Base-by-base conservation (phyloP, 1,140 invertebrate species). In the Microplitis demolitor region DNA sequence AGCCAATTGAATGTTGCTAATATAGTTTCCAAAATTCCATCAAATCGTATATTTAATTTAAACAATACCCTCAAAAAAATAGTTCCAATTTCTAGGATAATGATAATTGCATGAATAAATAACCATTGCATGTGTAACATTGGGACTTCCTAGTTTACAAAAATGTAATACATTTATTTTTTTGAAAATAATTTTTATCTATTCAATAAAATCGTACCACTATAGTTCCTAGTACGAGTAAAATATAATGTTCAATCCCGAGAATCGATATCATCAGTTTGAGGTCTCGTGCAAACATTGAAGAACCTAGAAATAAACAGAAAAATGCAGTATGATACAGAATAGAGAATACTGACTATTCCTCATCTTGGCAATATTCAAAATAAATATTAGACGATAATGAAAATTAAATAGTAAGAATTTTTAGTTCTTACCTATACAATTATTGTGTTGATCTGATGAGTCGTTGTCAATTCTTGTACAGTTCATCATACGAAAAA, bases 211-310 rank as follows among this genome's bases (percentile, higher is more conserved):
- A 24, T 34, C 5, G 11, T 72, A 87, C 86, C 50, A 82, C 84
- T 9, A 87, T 82, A 4, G 83, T 82, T 35, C 85, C 86, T 1
- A 87, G 71, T 73, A 86, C 80, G 34, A 87, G 83, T 35, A 87
- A 69, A 3, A 83, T 84, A 56, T 85, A 86, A 74, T 87, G 86
- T 39, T 87, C 85, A 31, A 87, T 85, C 62, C 82, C 82, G 11
- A 87, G 76, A 50, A 87, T 85, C 1, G 84, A 86, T 4, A 81
- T 85, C 77, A 87, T 85, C 13, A 87, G 70, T 67, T 85, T 87
- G 5, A 87, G 75, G 66, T 87, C 85, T 24, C 84, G 84, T 62
- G 86, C 82, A 1, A 87, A 77, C 14, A 81, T 76, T 4, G 74
- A 3, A 11, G 85, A 77, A 4, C 83, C 82, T 84, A 56, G 69